Evolutionary conservation across 2,888 invertebrate genomes (phyloP), one percentile per base, ranked within the genome.

Genomic region (Strigamia maritima): DNA sequence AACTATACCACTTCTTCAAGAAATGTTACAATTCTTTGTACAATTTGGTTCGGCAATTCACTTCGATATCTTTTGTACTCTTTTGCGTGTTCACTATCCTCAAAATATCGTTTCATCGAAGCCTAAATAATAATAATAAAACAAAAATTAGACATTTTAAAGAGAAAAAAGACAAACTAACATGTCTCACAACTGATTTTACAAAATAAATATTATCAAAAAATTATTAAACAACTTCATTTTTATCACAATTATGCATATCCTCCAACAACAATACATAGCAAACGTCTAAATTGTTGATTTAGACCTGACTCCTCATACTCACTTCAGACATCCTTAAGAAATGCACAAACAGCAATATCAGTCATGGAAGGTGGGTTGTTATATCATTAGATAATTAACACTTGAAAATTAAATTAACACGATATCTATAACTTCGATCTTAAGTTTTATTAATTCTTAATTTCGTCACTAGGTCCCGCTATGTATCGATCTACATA

Each of bases 61-160:
- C 76, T 35, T 28, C 76, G 26, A 31, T 31, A 76, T 35, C 31
- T 76, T 35, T 76, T 76, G 31, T 76, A 76, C n/a, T 26, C 38
- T 22, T 22, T 12, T 0, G 76, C 76, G 31, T 76, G 76, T 12
- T 76, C 35, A 1, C 35, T 38, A 14, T 28, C 38, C 16, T 76
- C 35, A 28, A 76, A 76, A 38, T 76, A 76, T 28, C 49, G 49
- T 49, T 49, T 49, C 49, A 6, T 12, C 2, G 49, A 16, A 16
- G 14, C 14, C 49, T 49, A 19, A 1, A 10, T 0, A 49, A n/a
- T n/a, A n/a, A n/a, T n/a, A 19, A 49, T 6, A 10, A 49, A 49
- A 7, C 4, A 49, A 19, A 19, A 19, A 10, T 49, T 10, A 49
- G 16, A 49, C 49, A 49, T 19, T 7, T 49, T 10, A 49, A 1